phyloP scores from a whole-genome alignment of 2,797 vertebrate genomes.

The Semotilus atromaculatus region DNA sequence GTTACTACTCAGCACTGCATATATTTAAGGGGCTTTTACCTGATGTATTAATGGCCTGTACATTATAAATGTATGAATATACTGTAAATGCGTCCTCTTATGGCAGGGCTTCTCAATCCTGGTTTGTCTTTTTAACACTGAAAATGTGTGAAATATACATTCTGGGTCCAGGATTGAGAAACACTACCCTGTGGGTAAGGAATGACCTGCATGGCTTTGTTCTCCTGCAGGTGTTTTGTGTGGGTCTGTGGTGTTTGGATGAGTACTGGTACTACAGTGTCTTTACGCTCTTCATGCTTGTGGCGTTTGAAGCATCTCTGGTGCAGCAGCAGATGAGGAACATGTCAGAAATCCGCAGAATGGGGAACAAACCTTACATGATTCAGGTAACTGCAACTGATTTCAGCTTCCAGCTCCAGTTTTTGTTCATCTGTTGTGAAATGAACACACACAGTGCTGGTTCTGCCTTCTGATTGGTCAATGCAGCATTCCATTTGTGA shows the following conservation, averaged over 20 bases:
- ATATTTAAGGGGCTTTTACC: neutral
- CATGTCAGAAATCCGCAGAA: constrained; percentile 93
- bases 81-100: neutral
- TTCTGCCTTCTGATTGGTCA: neutral
- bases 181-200: too few relatives aligned
- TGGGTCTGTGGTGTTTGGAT: constrained; percentile 96
- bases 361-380: constrained; percentile 96
- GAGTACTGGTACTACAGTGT: constrained; percentile 99
- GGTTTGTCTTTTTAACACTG: neutral
- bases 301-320: constrained; percentile 95
- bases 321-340: constrained; percentile 98
- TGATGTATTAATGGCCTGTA: neutral
- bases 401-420: neutral
- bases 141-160: neutral
- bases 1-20: too few relatives aligned
- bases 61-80: neutral
- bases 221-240: constrained; percentile 89
- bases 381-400: constrained; percentile 83
- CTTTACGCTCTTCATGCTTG: constrained; percentile 97
- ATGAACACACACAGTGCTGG: neutral
- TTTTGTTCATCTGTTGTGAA: neutral
- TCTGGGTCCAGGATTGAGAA: neutral
- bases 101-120: neutral
- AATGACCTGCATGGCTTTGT: neutral
- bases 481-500: neutral